A percentile compares a stretch with the other conserved stretches of the same genome.
These are phyloP conservation scores for Apaloderma vittatum DNA, from an alignment of 2,113 vertebrate species.

Conservation along the genomic window DNA sequence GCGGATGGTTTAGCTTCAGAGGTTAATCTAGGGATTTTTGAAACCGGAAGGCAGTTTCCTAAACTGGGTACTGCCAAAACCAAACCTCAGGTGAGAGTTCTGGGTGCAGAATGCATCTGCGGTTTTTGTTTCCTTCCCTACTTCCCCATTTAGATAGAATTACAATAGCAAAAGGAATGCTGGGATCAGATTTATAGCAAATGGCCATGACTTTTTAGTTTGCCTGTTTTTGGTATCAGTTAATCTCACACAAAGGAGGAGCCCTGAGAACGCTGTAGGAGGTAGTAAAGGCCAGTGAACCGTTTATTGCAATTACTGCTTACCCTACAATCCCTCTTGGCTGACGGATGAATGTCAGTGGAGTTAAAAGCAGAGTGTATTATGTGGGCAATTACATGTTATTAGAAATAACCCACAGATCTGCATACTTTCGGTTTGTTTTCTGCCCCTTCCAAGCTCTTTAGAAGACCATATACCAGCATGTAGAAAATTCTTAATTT, in stretches of 20 bases:
- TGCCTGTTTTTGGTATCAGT: not conserved
- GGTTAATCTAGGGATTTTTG: not conserved
- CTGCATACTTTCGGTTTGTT: too few relatives aligned
- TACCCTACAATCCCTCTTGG: not conserved
- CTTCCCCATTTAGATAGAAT: not conserved
- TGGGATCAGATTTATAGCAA: not conserved
- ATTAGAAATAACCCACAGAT: not conserved
- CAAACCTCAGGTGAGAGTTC: not conserved
- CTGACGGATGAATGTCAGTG: not conserved
- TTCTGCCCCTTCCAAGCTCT: not conserved
- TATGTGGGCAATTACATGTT: not conserved
- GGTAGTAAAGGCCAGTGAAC: constrained; percentile 25
- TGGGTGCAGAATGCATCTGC: not conserved
- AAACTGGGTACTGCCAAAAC: not conserved
- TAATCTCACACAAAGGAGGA: not conserved
- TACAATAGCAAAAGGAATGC: not conserved
- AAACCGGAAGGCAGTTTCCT: not conserved
- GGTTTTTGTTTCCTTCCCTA: not conserved
- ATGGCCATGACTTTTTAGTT: not conserved
- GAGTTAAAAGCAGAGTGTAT: not conserved
- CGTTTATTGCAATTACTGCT: not conserved
- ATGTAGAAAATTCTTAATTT: not conserved
- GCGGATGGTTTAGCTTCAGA: not conserved
- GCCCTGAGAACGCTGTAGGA: not conserved
- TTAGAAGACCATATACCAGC: not conserved